phyloP scores from a whole-genome alignment of 2,113 vertebrate species.

The Numida meleagris region DNA sequence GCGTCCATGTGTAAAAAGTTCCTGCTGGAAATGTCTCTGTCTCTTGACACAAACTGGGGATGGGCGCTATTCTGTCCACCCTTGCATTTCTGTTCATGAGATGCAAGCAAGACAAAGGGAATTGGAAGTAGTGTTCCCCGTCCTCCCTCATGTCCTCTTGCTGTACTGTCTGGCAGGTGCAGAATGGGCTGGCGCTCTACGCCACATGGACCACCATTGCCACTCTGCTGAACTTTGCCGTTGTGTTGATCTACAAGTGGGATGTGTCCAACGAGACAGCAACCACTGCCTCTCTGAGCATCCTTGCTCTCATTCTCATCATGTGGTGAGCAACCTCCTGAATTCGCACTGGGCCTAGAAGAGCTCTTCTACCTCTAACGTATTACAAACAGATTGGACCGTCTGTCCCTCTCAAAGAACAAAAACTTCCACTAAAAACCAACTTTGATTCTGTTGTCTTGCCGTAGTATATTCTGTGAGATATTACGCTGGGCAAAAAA shows the following conservation, averaged over 20 bases:
- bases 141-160: neutral
- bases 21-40: neutral
- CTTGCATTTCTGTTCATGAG: neutral
- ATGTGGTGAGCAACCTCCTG: constrained; percentile 73
- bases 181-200: constrained; percentile 84
- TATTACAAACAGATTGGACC: neutral
- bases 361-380: neutral
- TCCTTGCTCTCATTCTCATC: constrained; percentile 76
- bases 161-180: constrained; percentile 69
- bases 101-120: neutral
- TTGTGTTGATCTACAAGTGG: constrained; percentile 79
- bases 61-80: neutral
- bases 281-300: constrained; percentile 77
- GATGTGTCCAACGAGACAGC: constrained; percentile 64
- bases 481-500: neutral
- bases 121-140: neutral
- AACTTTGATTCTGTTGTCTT: no score
- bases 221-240: constrained; percentile 80
- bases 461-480: no score
- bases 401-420: neutral
- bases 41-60: neutral
- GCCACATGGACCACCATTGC: constrained; percentile 83
- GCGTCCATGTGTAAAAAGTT: neutral
- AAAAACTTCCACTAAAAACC: neutral
- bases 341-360: neutral